Evolutionary conservation across 1,140 invertebrate species (phyloP).

Genomic region (Cyrtorhinus lividipennis): DNA sequence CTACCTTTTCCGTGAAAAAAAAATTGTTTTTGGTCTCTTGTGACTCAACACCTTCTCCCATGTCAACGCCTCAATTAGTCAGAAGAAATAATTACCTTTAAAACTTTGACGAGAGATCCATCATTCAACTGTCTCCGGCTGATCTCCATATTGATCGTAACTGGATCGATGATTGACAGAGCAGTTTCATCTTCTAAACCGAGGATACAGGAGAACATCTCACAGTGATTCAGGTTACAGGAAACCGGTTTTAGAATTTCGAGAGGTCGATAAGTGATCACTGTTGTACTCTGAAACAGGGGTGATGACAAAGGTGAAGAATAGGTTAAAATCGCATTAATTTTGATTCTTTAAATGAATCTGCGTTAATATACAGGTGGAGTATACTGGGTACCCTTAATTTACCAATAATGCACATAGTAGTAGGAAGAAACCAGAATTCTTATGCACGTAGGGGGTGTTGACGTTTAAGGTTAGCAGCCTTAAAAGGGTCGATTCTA

Average conservation of each 20-base stretch:
- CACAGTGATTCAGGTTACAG: slow-evolving; percentile 77
- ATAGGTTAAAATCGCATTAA: neutral
- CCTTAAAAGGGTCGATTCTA: too few relatives aligned
- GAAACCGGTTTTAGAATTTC: slow-evolving; percentile 59
- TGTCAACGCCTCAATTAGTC: too few relatives aligned
- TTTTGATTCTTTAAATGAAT: too few relatives aligned
- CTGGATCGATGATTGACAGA: slow-evolving; percentile 89
- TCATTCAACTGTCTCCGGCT: slow-evolving; percentile 28
- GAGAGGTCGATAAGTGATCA: slow-evolving; percentile 62
- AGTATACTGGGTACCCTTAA: too few relatives aligned
- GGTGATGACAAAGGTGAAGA: slow-evolving; percentile 16
- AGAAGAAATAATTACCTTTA: slow-evolving; percentile 17
- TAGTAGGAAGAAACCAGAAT: too few relatives aligned
- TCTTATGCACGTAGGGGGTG: too few relatives aligned
- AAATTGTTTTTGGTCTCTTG: too few relatives aligned
- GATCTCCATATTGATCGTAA: slow-evolving; percentile 61
- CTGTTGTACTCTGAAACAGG: slow-evolving; percentile 57
- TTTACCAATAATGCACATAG: too few relatives aligned
- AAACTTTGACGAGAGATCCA: slow-evolving; percentile 24
- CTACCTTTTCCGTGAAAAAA: too few relatives aligned
- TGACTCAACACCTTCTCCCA: too few relatives aligned
- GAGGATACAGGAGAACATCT: slow-evolving; percentile 86
- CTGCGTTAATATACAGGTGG: too few relatives aligned
- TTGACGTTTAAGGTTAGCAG: too few relatives aligned
- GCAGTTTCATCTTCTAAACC: slow-evolving; percentile 87